Evolutionary conservation across 2,797 vertebrate genomes (phyloP), one percentile per base, ranked within the genome.

Genomic region (Oreortyx pictus): DNA sequence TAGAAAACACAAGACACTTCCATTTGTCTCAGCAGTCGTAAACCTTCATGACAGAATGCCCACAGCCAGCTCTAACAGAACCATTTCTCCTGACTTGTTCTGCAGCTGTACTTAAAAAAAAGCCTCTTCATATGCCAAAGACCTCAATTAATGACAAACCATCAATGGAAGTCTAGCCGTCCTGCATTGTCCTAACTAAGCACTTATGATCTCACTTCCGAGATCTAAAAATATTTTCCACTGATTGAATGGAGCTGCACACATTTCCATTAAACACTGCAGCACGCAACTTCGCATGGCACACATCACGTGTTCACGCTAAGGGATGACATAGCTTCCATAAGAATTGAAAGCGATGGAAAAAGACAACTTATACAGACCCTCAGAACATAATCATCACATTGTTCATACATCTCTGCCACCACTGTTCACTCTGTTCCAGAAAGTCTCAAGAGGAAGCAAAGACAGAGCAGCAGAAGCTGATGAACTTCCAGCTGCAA

Each of bases 301-400:
- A 71, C 75, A 70, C 44, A 49, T 14, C 57, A 81, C 19, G 37
- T 9, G 46, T 52, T 90, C 15, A 2, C 35, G 74, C 46, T 54
- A 86, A 95, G 86, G 61, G 81, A 93, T 61, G 46, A 80, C 88
- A 82, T 80, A 71, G 80, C 92, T 96, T 94, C 84, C 86, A 68
- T 89, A 87, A 72, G 84, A 94, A 91, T 76, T 23, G 33, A 50
- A 73, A 83, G 88, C 84, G 67, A 88, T 87, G 77, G 93, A 93
- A 96, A 95, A 88, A 44, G 71, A 95, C 90, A 93, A 86, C 60
- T 95, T 93, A 93, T 16, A 74, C 57, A 81, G 82, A 47, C 50
- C 44, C 46, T 1, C 31, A 64, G 89, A 94, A 94, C 6, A 94
- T 86, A 95, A 94, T 86, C 46, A 41, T 0, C 2, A 90, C 86